Evolutionary conservation across 2,797 vertebrate genomes (phyloP).

Genomic region (Lagocephalus sceleratus): DNA sequence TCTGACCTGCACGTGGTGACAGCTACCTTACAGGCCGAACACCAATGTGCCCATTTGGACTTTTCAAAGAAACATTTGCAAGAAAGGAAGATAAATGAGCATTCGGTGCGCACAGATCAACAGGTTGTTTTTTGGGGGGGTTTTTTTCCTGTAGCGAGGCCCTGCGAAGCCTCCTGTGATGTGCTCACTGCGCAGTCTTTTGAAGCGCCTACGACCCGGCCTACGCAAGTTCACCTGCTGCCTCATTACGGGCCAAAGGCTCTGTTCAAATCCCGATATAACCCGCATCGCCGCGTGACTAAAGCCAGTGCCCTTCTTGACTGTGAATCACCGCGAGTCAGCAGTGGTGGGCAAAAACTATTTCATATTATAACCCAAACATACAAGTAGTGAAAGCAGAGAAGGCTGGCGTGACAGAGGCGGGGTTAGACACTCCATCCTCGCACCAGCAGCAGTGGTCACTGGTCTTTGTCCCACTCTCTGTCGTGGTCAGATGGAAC

Average conservation of each 20-base stretch:
- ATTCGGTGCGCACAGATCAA: background rate
- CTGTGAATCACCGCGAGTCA: slow-evolving; percentile 25
- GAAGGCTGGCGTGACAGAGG: too few species aligned
- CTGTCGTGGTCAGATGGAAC: too few species aligned
- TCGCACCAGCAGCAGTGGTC: too few species aligned
- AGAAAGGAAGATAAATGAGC: too few species aligned
- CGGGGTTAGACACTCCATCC: too few species aligned
- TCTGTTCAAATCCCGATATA: slow-evolving; percentile 16
- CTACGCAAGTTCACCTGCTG: slow-evolving; percentile 37
- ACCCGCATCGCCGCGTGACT: slow-evolving; percentile 24
- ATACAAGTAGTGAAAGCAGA: slow-evolving; percentile 1
- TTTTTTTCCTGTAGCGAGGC: background rate
- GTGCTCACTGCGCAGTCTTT: slow-evolving; percentile 32
- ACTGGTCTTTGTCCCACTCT: too few species aligned
- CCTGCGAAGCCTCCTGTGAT: slow-evolving; percentile 10
- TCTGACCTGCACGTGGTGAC: slow-evolving; percentile 29
- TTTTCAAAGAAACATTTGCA: too few species aligned
- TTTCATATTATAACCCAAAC: slow-evolving; percentile 6
- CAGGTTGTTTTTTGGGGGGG: background rate
- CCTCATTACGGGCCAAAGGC: slow-evolving; percentile 19
- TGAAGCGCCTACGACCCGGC: slow-evolving; percentile 32
- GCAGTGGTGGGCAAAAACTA: slow-evolving; percentile 10
- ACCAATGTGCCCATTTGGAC: too few species aligned
- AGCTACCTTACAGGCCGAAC: slow-evolving; percentile 8
- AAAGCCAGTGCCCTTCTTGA: slow-evolving; percentile 19